phyloP scores from a whole-genome alignment of 2,888 invertebrate species.

The Protodeltote pygarga region DNA sequence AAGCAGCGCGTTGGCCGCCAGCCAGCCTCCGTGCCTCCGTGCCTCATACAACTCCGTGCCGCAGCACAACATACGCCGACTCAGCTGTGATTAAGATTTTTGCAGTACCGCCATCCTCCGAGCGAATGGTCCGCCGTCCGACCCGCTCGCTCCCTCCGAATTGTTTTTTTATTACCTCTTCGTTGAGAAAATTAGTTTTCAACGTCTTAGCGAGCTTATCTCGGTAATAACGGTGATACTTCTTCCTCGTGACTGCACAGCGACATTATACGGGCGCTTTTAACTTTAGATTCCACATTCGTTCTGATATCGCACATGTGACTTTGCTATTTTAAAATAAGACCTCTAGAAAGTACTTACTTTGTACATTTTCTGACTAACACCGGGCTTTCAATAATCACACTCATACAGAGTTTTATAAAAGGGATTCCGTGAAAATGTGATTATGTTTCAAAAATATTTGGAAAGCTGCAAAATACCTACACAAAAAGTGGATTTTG shows the following conservation, averaged over 20 bases:
- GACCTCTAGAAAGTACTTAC: not conserved
- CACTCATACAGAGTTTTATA: slow-evolving; percentile 10
- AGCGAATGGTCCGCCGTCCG: slow-evolving; percentile 29
- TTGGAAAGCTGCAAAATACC: slow-evolving; percentile 8
- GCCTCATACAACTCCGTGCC: slow-evolving; percentile 58
- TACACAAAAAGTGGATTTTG: slow-evolving; percentile 9
- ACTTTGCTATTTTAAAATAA: slow-evolving; percentile 17
- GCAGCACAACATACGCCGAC: slow-evolving; percentile 57
- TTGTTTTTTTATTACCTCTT: slow-evolving; percentile 38
- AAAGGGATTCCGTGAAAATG: slow-evolving; percentile 11
- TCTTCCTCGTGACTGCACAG: slow-evolving; percentile 11
- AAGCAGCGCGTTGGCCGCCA: slow-evolving; percentile 52
- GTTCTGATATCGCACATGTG: slow-evolving; percentile 4
- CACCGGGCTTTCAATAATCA: not conserved
- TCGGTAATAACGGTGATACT: slow-evolving; percentile 28
- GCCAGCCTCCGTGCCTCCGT: slow-evolving; percentile 24
- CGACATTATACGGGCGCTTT: slow-evolving; percentile 25
- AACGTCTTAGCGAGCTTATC: slow-evolving; percentile 31
- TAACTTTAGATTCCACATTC: slow-evolving; percentile 21
- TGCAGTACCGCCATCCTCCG: slow-evolving; percentile 40
- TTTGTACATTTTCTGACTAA: slow-evolving; percentile 8
- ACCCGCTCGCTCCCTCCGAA: slow-evolving; percentile 20
- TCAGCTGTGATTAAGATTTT: slow-evolving; percentile 70
- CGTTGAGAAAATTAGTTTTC: slow-evolving; percentile 38
- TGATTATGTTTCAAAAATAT: slow-evolving; percentile 18